These are phyloP conservation scores for Pomacea canaliculata DNA, from an alignment of 2,888 invertebrate species.

Conservation along the genomic window DNA sequence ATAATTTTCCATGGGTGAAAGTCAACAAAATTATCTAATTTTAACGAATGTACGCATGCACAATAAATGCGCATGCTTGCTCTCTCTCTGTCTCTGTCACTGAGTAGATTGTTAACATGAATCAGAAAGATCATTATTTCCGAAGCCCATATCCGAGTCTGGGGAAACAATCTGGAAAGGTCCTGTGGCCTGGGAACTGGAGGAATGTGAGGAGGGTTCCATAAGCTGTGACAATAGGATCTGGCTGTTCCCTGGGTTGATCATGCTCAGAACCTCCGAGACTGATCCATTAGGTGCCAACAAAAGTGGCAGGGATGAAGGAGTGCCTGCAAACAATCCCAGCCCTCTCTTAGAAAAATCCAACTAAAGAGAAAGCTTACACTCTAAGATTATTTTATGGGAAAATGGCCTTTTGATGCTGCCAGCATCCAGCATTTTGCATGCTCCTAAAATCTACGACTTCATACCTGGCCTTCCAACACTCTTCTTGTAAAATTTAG, in stretches of 20 bases:
- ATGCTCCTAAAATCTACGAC: no score
- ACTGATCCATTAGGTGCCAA: constrained; percentile 3
- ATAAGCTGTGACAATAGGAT: constrained; percentile 25
- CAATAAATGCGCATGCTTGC: no score
- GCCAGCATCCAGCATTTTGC: no score
- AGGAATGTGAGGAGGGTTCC: constrained; percentile 3
- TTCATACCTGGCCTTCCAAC: no score
- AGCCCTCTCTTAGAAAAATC: neutral
- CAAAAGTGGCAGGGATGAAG: constrained; percentile 8
- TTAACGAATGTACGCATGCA: no score
- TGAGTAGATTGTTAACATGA: constrained; percentile 4
- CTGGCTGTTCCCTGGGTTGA: constrained; percentile 27
- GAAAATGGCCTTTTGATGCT: no score
- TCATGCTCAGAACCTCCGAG: constrained; percentile 10
- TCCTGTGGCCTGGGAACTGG: neutral
- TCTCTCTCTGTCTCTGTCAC: neutral
- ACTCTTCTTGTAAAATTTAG: no score
- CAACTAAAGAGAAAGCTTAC: neutral
- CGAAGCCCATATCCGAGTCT: constrained; percentile 22
- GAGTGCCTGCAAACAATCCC: neutral
- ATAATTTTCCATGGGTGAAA: no score
- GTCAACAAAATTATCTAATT: no score
- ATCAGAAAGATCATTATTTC: constrained; percentile 28
- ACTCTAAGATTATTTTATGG: no score
- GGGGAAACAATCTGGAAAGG: constrained; percentile 29